Evolutionary conservation across 2,797 vertebrate genomes (phyloP).

Genomic region (Fratercula arctica): DNA sequence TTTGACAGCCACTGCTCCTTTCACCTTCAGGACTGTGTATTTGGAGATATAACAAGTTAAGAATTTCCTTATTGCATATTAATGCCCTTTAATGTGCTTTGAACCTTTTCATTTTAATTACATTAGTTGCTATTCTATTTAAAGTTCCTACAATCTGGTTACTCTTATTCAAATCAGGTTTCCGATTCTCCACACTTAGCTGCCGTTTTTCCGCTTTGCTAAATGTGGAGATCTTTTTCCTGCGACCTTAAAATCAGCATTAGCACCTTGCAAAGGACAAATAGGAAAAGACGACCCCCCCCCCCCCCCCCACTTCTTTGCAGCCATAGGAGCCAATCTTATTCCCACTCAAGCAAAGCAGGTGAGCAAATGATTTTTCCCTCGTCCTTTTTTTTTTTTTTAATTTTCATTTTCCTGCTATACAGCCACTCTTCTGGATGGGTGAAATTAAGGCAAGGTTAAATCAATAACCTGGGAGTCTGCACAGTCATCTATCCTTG

Average conservation of each 20-base stretch:
- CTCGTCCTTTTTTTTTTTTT: rapidly evolving
- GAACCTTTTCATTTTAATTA: slow-evolving; percentile 49
- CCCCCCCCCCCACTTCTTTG: too few relatives aligned
- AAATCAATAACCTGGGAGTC: neutral
- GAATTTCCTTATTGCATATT: neutral
- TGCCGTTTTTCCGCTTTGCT: slow-evolving; percentile 42
- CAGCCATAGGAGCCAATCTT: neutral
- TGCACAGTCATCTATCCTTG: neutral
- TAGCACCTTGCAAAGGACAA: slow-evolving; percentile 2
- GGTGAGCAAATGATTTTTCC: neutral
- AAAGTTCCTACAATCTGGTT: slow-evolving; percentile 13
- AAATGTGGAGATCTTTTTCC: neutral
- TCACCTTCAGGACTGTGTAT: neutral
- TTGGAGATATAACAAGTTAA: neutral
- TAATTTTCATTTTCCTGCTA: neutral
- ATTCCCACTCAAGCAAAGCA: neutral
- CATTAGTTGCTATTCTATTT: slow-evolving; percentile 39
- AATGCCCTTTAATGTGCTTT: slow-evolving; percentile 15
- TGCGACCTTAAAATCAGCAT: neutral
- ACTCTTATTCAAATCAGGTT: slow-evolving; percentile 40
- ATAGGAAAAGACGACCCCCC: neutral
- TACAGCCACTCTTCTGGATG: rapidly evolving
- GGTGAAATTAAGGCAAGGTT: neutral
- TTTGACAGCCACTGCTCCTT: neutral
- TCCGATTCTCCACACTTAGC: slow-evolving; percentile 31